Conservation (phyloP, 2,113 vertebrate species). For the Piaya cayana region DNA sequence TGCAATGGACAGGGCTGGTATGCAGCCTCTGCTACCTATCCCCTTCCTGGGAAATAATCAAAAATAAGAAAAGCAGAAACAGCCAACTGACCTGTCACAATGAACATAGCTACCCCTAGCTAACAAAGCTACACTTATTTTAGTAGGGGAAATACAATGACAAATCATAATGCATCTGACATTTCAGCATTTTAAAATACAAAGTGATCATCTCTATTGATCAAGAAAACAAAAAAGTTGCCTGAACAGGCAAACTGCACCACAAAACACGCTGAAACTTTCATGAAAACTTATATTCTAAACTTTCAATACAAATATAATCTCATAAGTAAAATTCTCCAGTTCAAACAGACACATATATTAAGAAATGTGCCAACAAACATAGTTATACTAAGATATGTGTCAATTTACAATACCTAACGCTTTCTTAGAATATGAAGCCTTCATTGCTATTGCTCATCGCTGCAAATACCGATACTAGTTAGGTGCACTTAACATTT, state of each 20-base stretch:
- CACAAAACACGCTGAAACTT: background rate
- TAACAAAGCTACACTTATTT: background rate
- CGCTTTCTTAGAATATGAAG: background rate
- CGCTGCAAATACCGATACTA: background rate
- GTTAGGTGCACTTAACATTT: no score
- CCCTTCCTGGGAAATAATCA: background rate
- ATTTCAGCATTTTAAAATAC: background rate
- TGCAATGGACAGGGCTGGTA: background rate
- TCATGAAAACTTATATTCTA: background rate
- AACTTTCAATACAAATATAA: background rate
- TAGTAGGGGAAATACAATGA: background rate
- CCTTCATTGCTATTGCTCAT: background rate
- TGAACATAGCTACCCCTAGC: background rate
- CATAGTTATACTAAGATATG: background rate
- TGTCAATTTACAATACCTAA: background rate
- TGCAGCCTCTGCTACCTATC: background rate
- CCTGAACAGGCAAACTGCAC: background rate
- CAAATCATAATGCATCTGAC: background rate
- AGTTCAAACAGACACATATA: background rate
- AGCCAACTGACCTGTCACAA: background rate
- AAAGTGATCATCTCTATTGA: background rate
- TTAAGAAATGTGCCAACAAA: background rate
- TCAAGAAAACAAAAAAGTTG: background rate
- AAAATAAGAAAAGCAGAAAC: background rate
- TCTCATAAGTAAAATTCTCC: background rate